Evolutionary conservation across 2,888 invertebrate species (phyloP).

Genomic region (Chaitophorus viminalis): DNA sequence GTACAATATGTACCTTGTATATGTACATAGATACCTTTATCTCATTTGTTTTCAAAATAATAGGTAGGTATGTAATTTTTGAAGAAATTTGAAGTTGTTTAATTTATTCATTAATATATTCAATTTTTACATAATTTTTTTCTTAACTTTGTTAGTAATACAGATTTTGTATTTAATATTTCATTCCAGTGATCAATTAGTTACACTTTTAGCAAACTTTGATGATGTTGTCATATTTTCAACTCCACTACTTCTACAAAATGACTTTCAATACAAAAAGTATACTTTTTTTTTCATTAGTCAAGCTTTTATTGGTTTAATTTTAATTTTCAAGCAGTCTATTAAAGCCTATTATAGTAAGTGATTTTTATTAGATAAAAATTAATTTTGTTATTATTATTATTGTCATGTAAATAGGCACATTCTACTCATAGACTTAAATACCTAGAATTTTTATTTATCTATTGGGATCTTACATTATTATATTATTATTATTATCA

Average conservation of each 20-base stretch:
- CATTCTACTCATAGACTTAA: too few species aligned
- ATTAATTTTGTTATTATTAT: background rate
- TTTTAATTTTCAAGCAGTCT: constrained; percentile 21
- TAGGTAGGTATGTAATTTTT: too few species aligned
- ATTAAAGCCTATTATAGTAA: constrained; percentile 17
- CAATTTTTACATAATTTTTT: too few species aligned
- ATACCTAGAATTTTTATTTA: too few species aligned
- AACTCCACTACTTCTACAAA: background rate
- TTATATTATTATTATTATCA: too few species aligned
- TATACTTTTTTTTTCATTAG: constrained; percentile 39
- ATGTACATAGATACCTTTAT: too few species aligned
- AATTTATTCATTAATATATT: too few species aligned
- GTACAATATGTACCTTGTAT: background rate
- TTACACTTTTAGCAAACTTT: constrained; percentile 6
- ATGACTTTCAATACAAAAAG: constrained; percentile 38
- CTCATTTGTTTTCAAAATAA: too few species aligned
- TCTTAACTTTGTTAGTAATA: too few species aligned
- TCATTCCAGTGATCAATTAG: constrained; percentile 49
- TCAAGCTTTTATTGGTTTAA: constrained; percentile 32
- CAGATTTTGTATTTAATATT: background rate
- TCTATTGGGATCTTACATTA: too few species aligned
- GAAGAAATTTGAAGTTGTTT: too few species aligned
- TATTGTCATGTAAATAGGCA: background rate
- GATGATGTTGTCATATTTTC: background rate
- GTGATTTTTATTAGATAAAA: background rate